Evolutionary conservation across 2,113 vertebrate species (phyloP).

Genomic region (Cranoglanis bouderius): DNA sequence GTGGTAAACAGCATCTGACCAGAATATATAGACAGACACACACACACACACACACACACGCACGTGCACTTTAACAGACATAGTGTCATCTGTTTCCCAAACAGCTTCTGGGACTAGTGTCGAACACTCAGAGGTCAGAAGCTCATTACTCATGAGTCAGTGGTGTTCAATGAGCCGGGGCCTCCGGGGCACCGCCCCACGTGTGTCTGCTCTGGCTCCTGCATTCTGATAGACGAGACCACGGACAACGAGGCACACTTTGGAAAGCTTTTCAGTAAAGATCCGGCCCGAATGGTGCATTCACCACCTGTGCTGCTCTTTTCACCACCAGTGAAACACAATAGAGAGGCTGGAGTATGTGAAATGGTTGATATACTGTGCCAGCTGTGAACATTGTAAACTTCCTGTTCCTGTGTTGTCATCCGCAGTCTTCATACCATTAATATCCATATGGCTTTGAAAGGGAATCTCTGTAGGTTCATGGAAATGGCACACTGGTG

Average conservation of each 20-base stretch:
- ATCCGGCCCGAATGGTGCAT: not conserved
- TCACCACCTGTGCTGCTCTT: constrained; percentile 35
- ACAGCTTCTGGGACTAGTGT: constrained; percentile 25
- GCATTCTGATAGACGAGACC: constrained; percentile 37
- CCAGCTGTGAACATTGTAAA: not conserved
- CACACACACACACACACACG: constrained; percentile 12
- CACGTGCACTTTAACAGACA: constrained; percentile 40
- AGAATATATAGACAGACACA: constrained; percentile 3
- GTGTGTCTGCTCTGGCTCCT: constrained; percentile 31
- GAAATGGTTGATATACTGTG: constrained; percentile 29
- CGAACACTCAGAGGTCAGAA: constrained; percentile 38
- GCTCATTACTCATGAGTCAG: constrained; percentile 50
- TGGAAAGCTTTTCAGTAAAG: constrained; percentile 20
- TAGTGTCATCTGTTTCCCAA: constrained; percentile 34
- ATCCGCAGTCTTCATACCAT: not conserved
- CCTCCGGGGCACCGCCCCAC: constrained; percentile 7
- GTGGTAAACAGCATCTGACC: not conserved
- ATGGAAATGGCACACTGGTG: not conserved
- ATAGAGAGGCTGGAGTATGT: constrained; percentile 15
- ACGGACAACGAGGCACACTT: constrained; percentile 46
- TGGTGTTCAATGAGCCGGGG: constrained; percentile 29
- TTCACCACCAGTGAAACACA: constrained; percentile 10
- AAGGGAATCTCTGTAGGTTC: not conserved
- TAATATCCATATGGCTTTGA: not conserved
- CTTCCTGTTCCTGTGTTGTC: not conserved